A percentile compares a stretch with the other conserved stretches of the same genome.
These are phyloP conservation scores for Lasioglossum baleicum DNA, from an alignment of 1,140 invertebrate genomes.

Conservation along the genomic window DNA sequence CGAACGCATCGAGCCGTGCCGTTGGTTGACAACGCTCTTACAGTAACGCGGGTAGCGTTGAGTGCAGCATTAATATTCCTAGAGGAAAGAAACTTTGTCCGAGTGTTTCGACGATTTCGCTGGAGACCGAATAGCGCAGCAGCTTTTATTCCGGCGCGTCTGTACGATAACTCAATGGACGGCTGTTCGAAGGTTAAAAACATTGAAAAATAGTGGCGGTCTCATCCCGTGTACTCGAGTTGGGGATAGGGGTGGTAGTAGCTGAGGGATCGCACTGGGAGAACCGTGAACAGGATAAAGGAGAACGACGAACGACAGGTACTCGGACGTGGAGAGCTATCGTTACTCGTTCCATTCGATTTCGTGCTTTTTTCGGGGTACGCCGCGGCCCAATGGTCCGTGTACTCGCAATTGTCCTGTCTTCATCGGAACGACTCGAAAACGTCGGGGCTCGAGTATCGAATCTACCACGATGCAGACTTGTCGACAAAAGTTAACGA, in stretches of 20 bases:
- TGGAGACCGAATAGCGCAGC: not conserved
- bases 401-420: constrained; percentile 27
- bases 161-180: constrained; percentile 7
- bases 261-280: not conserved
- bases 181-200: constrained; percentile 34
- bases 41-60: not conserved
- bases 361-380: not conserved
- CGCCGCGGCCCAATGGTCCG: constrained; percentile 13
- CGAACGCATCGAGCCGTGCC: not conserved
- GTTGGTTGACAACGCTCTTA: constrained; percentile 15
- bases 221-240: not conserved
- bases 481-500: no score
- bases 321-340: constrained; percentile 38
- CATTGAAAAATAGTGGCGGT: constrained; percentile 43
- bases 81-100: constrained; percentile 7
- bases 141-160: constrained; percentile 19
- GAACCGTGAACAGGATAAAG: not conserved
- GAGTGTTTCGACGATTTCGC: constrained; percentile 19
- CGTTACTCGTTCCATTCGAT: constrained; percentile 44
- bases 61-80: constrained; percentile 43
- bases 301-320: constrained; percentile 28
- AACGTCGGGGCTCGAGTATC: not conserved
- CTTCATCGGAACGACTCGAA: constrained; percentile 2
- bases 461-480: no score
- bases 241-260: no score